phyloP scores from a whole-genome alignment of 64 coral and sea anemone genomes.

The Montipora foliosa region DNA sequence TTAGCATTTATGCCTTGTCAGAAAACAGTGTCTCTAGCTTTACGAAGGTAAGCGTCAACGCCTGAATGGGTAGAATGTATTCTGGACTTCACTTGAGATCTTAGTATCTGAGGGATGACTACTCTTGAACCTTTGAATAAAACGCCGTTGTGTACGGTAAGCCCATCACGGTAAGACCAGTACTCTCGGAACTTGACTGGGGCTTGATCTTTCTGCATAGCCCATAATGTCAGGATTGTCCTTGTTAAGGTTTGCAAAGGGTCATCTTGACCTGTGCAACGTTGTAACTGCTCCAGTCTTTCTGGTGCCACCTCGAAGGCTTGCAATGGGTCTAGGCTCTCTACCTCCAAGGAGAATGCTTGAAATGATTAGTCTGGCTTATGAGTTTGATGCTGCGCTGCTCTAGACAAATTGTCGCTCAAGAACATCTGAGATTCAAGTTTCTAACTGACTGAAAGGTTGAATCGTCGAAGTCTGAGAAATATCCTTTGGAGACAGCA shows the following conservation, averaged over 20 bases:
- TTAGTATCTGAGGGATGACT: slow-evolving; percentile 5
- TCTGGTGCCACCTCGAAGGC: no score
- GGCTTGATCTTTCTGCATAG: background rate
- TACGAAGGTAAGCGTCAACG: background rate
- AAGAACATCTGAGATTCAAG: slow-evolving; percentile 5
- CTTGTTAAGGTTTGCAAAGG: no score
- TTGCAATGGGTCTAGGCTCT: slow-evolving; percentile 5
- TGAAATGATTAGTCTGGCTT: background rate
- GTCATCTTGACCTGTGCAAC: no score
- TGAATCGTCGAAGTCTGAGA: background rate
- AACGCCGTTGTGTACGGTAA: background rate
- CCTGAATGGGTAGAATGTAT: background rate
- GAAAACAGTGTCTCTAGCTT: slow-evolving; percentile 27
- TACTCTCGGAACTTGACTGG: background rate
- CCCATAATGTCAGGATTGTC: no score
- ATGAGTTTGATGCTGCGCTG: slow-evolving; percentile 5
- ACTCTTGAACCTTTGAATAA: background rate
- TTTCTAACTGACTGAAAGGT: slow-evolving; percentile 15
- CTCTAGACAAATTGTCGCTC: slow-evolving; percentile 10
- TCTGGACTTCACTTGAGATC: no score
- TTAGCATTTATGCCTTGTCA: slow-evolving; percentile 21
- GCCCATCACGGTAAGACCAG: background rate
- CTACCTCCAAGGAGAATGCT: slow-evolving; percentile 13
- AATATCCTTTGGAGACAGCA: slow-evolving; percentile 25
- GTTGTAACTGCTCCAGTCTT: no score